These are phyloP conservation scores for Copidosoma floridanum DNA, from an alignment of 1,140 invertebrate genomes.

Conservation along the genomic window DNA sequence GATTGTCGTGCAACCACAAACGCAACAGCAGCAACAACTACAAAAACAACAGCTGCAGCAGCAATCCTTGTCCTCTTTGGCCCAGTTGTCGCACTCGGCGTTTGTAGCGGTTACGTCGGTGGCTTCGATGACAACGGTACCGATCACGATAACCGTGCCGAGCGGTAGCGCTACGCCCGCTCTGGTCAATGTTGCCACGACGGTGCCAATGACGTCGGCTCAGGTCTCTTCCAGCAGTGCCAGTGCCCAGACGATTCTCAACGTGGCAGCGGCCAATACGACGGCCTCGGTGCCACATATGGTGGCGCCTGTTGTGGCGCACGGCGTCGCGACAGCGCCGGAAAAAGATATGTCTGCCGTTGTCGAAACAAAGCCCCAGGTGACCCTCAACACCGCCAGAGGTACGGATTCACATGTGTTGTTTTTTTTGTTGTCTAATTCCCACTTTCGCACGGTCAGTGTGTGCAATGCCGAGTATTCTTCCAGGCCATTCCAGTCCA, in stretches of 20 bases:
- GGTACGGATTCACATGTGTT: neutral
- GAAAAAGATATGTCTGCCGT: neutral
- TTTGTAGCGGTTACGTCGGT: no score
- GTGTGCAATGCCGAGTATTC: conserved; percentile 15
- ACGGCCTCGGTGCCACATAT: neutral
- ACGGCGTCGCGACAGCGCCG: conserved; percentile 1
- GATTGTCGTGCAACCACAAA: conserved; percentile 8
- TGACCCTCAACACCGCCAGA: neutral
- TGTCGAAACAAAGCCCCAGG: neutral
- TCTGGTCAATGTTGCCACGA: neutral
- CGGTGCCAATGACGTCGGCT: neutral
- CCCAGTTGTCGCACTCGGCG: neutral
- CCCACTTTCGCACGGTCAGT: conserved; percentile 20
- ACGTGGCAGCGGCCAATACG: neutral
- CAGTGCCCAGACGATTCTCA: neutral
- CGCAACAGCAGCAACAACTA: conserved; percentile 22
- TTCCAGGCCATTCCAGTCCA: no score
- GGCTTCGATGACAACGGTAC: neutral
- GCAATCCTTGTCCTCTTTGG: neutral
- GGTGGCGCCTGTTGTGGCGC: neutral
- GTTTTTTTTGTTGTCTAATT: conserved; percentile 6
- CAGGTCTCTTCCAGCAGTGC: neutral
- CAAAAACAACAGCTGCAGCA: neutral
- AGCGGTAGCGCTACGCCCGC: neutral
- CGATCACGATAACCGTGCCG: neutral